These are phyloP conservation scores for Callinectes sapidus DNA, from an alignment of 2,888 invertebrate species.

Conservation along the genomic window DNA sequence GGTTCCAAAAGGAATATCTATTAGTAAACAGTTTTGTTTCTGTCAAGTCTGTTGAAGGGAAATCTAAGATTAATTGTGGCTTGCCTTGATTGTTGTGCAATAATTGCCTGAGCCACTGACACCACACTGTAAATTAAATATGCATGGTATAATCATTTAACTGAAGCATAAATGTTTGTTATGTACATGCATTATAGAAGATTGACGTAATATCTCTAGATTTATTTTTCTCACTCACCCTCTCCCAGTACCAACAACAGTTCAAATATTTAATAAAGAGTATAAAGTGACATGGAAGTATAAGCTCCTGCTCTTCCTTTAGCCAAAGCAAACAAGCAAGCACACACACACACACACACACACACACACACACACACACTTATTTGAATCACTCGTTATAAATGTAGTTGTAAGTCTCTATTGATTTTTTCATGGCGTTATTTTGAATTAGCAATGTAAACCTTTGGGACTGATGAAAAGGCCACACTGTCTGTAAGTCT, in stretches of 20 bases:
- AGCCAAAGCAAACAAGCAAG: background rate
- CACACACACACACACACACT: background rate
- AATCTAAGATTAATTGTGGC: background rate
- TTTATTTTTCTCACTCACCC: background rate
- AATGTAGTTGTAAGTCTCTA: background rate
- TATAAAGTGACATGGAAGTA: background rate
- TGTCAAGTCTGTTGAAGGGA: background rate
- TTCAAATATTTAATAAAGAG: background rate
- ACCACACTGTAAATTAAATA: background rate
- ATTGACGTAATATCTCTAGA: background rate
- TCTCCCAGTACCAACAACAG: background rate
- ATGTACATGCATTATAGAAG: background rate
- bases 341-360: background rate
- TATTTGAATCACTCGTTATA: background rate
- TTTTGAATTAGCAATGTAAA: background rate
- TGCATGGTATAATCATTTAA: background rate
- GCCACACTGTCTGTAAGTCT: background rate
- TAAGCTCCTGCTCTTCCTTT: background rate
- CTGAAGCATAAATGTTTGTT: background rate
- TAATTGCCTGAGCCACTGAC: background rate
- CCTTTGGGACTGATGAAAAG: background rate
- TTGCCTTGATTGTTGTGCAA: background rate
- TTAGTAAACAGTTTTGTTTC: background rate
- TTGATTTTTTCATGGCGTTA: background rate
- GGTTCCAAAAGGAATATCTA: background rate